A percentile compares a stretch with the other conserved stretches of the same genome.
Evolutionary conservation across 2,113 vertebrate species (phyloP).

Genomic region (Nerophis lumbriciformis): DNA sequence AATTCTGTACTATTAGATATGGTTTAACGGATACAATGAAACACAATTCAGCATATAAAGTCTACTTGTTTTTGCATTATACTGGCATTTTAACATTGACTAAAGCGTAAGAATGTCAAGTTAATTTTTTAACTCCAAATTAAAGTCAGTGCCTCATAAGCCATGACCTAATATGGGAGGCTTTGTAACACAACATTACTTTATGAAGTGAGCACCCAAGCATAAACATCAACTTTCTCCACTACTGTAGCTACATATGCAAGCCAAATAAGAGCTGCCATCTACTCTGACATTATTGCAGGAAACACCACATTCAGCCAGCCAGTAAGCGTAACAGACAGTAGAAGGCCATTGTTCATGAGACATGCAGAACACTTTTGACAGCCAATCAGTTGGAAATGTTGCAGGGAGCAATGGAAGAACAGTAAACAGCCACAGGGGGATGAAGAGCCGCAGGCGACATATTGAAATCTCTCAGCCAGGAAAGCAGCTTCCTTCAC

Average conservation of each 20-base stretch:
- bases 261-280: neutral
- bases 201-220: neutral
- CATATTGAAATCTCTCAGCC: neutral
- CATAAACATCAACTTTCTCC: neutral
- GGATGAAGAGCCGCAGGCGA: neutral
- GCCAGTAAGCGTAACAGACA: neutral
- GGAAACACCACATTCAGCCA: neutral
- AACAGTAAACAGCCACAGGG: neutral
- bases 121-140: no score
- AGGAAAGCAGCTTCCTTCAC: no score
- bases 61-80: no score
- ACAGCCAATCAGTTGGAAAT: slow-evolving; percentile 3
- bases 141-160: no score
- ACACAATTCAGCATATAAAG: no score
- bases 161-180: no score
- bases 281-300: neutral
- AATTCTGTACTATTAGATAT: no score
- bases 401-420: slow-evolving; percentile 1
- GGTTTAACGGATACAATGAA: no score
- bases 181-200: neutral
- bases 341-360: slow-evolving; percentile 5
- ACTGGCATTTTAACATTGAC: no score
- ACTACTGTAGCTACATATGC: neutral
- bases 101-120: no score
- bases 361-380: neutral